These are phyloP conservation scores for Mobula hypostoma DNA, from an alignment of 2,113 vertebrate genomes.

Conservation along the genomic window DNA sequence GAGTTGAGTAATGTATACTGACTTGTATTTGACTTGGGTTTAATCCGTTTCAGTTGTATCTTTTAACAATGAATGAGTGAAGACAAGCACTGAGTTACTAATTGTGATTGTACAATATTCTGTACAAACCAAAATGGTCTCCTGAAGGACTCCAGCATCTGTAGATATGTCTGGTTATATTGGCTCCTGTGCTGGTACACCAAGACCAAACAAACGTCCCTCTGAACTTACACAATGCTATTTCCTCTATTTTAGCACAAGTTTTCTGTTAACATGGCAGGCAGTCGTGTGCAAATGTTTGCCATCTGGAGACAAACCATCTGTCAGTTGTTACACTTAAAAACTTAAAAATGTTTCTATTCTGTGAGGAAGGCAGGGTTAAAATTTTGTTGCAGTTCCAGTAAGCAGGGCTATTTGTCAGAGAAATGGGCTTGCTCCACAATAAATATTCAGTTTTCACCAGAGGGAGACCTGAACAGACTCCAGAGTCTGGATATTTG, in stretches of 20 bases:
- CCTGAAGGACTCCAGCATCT: not conserved
- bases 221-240: not conserved
- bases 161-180: not conserved
- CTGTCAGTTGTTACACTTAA: too few relatives aligned
- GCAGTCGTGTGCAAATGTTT: not conserved
- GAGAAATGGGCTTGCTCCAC: not conserved
- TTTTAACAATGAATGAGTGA: not conserved
- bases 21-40: not conserved
- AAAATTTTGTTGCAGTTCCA: not conserved
- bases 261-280: not conserved
- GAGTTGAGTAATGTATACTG: not conserved
- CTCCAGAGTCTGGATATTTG: not conserved
- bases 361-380: not conserved
- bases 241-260: not conserved
- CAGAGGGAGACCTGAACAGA: not conserved
- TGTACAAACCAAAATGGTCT: not conserved
- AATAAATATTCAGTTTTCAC: not conserved
- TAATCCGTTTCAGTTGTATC: not conserved
- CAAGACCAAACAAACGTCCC: not conserved
- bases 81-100: not conserved
- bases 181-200: not conserved
- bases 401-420: not conserved
- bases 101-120: not conserved
- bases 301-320: too few relatives aligned
- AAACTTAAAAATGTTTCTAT: not conserved